Evolutionary conservation across 2,797 vertebrate genomes (phyloP), one percentile per base, ranked within the genome.

Genomic region (Acestrorhynchus altus): DNA sequence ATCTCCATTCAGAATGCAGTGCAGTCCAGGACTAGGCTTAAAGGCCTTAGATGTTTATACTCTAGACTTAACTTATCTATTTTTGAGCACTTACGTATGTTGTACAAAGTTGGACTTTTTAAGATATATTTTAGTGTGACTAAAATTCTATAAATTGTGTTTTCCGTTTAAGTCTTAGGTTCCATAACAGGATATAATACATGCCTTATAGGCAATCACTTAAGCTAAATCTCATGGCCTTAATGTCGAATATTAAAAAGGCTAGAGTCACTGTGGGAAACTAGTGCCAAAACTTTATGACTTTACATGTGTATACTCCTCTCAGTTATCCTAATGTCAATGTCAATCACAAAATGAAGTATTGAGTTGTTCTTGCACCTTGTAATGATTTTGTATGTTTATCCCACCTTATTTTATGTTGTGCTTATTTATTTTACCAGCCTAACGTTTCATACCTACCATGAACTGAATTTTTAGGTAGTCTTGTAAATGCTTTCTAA

Each of bases 41-140:
- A 35, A 35, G 31, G 31, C 31, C 31, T 6, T 35, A 63, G 76
- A 70, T 39, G 20, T 78, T 39, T 61, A 35, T 61, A 81, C 65
- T 63, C 71, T 74, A 77, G 71, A 54, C 74, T 65, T 64, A 59
- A 80, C 35, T 8, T 72, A 67, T 44, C 63, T 74, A 42, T 80
- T 84, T 20, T 77, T 44, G 83, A 78, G 47, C 77, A 87, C 88
- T 84, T 87, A 89, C 31, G 20, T 75, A 89, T 35, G 20, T 75
- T 90, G 82, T 87, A 71, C 84, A 74, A 84, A 88, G 71, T 35
- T 22, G 83, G 76, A 87, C 77, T 67, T 78, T 74, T 18, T 46
- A 72, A 76, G 51, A 47, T 60, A 57, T 67, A 71, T 81, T 83
- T 76, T 85, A 86, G 79, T 86, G 44, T 73, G 78, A 85, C 80